A percentile compares a stretch with the other conserved stretches of the same genome.
Evolutionary conservation across 2,888 invertebrate species (phyloP).

Genomic region (Acleris holmiana): DNA sequence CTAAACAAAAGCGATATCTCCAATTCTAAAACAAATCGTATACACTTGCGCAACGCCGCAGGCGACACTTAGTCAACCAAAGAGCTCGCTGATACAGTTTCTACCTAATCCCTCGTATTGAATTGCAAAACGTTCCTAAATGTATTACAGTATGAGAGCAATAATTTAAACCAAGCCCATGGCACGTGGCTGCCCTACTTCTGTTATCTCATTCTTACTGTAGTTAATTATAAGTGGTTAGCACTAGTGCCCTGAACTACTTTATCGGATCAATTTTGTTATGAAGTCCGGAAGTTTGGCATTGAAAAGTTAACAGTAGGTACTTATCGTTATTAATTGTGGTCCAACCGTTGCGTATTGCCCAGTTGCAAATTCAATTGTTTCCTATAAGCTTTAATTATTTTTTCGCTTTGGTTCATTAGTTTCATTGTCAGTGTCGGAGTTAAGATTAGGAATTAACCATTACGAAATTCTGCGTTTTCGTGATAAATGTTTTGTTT

Average conservation of each 20-base stretch:
- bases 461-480: constrained; percentile 8
- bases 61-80: constrained; percentile 22
- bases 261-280: too few species aligned
- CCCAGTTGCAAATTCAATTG: constrained; percentile 21
- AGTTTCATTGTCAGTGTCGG: constrained; percentile 37
- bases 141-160: constrained; percentile 27
- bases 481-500: not conserved
- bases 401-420: constrained; percentile 39
- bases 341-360: constrained; percentile 15
- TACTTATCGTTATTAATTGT: constrained; percentile 27
- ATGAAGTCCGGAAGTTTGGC: too few species aligned
- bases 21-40: constrained; percentile 31
- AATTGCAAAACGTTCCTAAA: constrained; percentile 46
- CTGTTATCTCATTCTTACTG: constrained; percentile 38
- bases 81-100: constrained; percentile 34
- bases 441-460: constrained; percentile 4
- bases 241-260: not conserved
- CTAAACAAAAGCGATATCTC: constrained; percentile 30
- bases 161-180: constrained; percentile 41
- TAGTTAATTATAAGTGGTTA: constrained; percentile 32
- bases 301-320: too few species aligned
- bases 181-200: constrained; percentile 53
- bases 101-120: constrained; percentile 35
- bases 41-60: constrained; percentile 29
- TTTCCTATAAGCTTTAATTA: constrained; percentile 39